Percentiles rank a stretch among this genome's conserved stretches.
These are phyloP conservation scores for Typhlomys cinereus DNA, from an alignment of 2,113 vertebrate genomes.

Conservation along the genomic window DNA sequence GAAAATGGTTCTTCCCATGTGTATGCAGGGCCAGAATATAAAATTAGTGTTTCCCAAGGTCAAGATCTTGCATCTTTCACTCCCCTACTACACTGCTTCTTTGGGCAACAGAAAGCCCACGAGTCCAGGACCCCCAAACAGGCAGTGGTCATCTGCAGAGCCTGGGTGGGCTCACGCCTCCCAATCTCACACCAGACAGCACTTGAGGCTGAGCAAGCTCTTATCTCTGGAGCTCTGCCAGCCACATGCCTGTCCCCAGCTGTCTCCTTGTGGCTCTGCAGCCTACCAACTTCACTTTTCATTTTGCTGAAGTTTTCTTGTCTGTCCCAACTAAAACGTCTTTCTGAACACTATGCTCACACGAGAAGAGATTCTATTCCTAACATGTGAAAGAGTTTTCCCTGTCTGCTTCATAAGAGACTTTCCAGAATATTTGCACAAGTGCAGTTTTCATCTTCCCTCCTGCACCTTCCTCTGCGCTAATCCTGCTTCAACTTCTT, in stretches of 20 bases:
- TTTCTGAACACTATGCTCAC: background rate
- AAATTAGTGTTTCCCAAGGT: background rate
- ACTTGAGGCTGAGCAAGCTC: background rate
- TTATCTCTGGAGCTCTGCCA: background rate
- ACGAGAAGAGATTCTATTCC: background rate
- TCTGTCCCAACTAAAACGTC: too few relatives aligned
- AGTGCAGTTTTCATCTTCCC: background rate
- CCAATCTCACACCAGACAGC: accelerated
- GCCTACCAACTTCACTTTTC: background rate
- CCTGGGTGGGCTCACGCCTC: background rate
- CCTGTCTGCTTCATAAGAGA: background rate
- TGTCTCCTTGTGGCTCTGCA: background rate
- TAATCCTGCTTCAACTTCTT: too few relatives aligned
- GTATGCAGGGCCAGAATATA: background rate
- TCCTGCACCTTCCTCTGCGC: accelerated
- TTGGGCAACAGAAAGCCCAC: background rate
- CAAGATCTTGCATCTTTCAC: background rate
- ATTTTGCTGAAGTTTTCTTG: background rate
- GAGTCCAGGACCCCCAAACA: too few relatives aligned
- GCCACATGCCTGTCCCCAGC: background rate
- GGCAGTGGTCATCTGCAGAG: background rate
- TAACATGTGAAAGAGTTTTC: background rate
- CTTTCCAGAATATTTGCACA: background rate
- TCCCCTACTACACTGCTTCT: accelerated
- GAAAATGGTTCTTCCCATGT: background rate